Conservation (phyloP, 2,797 vertebrate species). For the Danio jaintianensis region DNA sequence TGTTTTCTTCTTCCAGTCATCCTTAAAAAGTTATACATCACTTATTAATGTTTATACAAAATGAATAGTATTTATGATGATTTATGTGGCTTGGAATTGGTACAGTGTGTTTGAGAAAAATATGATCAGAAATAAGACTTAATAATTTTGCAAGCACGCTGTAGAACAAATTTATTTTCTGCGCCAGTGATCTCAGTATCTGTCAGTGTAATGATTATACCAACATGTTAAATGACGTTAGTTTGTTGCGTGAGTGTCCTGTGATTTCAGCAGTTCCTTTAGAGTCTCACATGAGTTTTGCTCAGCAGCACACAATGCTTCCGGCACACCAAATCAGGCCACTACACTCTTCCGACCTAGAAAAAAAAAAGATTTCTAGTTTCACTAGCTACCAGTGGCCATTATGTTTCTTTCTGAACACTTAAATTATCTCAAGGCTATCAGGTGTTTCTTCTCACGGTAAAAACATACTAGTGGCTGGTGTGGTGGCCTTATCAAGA, state of each 20-base stretch:
- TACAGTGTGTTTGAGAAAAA: too few relatives aligned
- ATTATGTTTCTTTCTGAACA: background rate
- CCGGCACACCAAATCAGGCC: conserved; percentile 6
- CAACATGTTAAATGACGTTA: background rate
- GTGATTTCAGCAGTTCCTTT: background rate
- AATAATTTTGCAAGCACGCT: too few relatives aligned
- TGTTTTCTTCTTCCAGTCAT: too few relatives aligned
- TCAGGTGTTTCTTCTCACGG: background rate
- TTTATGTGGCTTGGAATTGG: too few relatives aligned
- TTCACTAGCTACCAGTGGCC: conserved; percentile 18
- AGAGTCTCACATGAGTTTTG: background rate
- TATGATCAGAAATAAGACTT: too few relatives aligned
- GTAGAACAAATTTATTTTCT: background rate
- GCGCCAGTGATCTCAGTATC: background rate
- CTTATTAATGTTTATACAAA: too few relatives aligned
- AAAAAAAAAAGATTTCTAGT: background rate
- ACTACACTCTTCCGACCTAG: conserved; percentile 1
- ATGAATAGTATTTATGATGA: too few relatives aligned
- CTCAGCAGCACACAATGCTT: conserved; percentile 5
- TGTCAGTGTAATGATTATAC: too few relatives aligned
- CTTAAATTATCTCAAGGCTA: background rate
- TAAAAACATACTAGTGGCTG: background rate
- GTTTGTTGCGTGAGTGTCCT: background rate
- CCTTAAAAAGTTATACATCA: too few relatives aligned
- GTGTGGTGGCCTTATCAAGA: too few relatives aligned